Evolutionary conservation across 2,888 invertebrate genomes (phyloP), one percentile per base, ranked within the genome.

Genomic region (Hypena proboscidalis): DNA sequence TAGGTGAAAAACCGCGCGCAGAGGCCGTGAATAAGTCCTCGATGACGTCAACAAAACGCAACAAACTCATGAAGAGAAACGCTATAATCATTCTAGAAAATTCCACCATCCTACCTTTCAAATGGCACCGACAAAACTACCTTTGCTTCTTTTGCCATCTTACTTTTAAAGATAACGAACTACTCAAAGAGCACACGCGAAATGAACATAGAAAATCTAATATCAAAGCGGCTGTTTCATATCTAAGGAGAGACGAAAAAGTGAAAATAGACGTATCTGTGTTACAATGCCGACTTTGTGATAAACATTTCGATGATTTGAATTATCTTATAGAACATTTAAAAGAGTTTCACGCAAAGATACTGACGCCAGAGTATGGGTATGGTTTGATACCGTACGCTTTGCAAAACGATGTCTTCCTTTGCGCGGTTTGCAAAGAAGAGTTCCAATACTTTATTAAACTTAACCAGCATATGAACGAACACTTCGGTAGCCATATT

Each of bases 11-110:
- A 32, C 25, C 31, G 39, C 23, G 39, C 34, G 23, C 4, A 20
- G 77, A 74, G 66, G 67, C 64, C 34, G 45, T 67, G 60, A 74
- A 42, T 75, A 79, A 76, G 70, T 65, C 81, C 68, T 69, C 74
- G 19, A 66, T 85, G 55, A 74, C 85, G 8, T 61, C 80, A 7
- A 87, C 81, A 6, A 81, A 76, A 67, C 73, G 82, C 7, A 87
- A 89, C 58, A 73, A 76, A 27, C 67, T 85, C 5, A 78, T 80
- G 72, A 90, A 87, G 71, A 71, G 58, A 44, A 89, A 90, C 62
- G 86, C 87, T 2, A 72, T 80, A n/a, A 27, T 37, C 10, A 57
- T 66, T 4, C 30, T 71, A 8, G 48, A 67, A 19, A 38, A 55
- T 23, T 54, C 72, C 2, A 67, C 64, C 0, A 62, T 63, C 10